These are phyloP conservation scores for Myotis daubentonii DNA, from an alignment of 2,797 vertebrate genomes.

Conservation along the genomic window DNA sequence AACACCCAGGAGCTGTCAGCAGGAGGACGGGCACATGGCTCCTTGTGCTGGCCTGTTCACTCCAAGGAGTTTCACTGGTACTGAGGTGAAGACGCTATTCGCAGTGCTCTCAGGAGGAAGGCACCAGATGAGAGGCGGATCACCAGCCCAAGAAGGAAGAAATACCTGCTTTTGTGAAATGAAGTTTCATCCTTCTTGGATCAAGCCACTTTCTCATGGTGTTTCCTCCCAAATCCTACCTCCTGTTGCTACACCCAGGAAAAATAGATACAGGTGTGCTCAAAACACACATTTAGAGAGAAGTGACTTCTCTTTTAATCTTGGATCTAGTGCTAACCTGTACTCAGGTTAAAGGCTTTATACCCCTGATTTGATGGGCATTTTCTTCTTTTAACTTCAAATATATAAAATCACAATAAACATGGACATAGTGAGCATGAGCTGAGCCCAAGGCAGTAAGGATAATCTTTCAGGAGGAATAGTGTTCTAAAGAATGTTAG, in stretches of 20 bases:
- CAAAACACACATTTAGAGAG: conserved; percentile 33
- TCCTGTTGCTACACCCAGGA: not conserved
- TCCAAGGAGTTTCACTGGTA: not conserved
- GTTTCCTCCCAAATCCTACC: not conserved
- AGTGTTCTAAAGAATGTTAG: not conserved
- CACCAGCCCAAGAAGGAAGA: not conserved
- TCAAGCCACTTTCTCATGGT: not conserved
- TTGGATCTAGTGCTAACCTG: not conserved
- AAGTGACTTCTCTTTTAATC: not conserved
- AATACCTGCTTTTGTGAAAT: not conserved
- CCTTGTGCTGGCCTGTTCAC: not conserved
- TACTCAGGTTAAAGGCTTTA: not conserved
- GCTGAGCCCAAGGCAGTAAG: not conserved
- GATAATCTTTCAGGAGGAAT: not conserved
- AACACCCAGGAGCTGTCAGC: not conserved
- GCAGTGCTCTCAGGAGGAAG: not conserved
- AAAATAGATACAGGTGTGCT: not conserved
- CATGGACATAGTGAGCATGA: not conserved
- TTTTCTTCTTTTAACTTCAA: conserved; percentile 58
- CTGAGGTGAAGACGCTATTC: not conserved
- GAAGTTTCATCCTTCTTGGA: not conserved
- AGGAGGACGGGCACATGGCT: not conserved
- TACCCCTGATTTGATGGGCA: not conserved
- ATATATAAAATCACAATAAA: conserved; percentile 1
- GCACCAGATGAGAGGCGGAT: not conserved